A percentile compares a stretch with the other conserved stretches of the same genome.
Conservation (phyloP, 1,140 invertebrate genomes). For the Ganaspis sp. region DNA sequence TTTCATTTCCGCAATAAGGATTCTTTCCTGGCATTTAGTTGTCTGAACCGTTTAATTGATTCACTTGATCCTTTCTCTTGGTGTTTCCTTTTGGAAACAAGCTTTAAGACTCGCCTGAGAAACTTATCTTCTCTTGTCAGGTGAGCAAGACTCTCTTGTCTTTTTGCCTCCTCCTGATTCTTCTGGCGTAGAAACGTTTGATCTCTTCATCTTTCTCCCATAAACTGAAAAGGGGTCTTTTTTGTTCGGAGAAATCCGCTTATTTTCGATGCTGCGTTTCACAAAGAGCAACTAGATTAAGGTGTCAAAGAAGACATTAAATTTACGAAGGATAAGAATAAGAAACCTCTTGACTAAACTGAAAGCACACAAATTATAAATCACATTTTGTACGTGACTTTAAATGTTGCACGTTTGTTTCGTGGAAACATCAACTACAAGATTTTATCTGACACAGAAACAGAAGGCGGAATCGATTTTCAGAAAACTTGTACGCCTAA, state of each 20-base stretch:
- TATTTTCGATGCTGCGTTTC: not conserved
- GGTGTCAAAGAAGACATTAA: constrained; percentile 15
- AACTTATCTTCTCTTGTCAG: constrained; percentile 10
- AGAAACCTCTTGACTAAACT: not conserved
- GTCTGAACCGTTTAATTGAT: constrained; percentile 9
- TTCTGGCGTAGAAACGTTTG: constrained; percentile 8
- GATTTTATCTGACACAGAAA: constrained; percentile 10
- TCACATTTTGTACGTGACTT: constrained; percentile 7
- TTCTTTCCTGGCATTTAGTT: not conserved
- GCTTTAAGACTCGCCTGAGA: not conserved
- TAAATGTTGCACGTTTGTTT: constrained; percentile 5
- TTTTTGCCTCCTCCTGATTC: constrained; percentile 38
- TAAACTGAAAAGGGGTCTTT: not conserved
- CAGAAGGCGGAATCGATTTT: constrained; percentile 7
- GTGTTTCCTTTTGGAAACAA: not conserved
- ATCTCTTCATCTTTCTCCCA: not conserved
- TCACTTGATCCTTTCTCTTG: constrained; percentile 3
- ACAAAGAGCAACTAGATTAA: not conserved
- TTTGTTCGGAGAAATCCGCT: not conserved
- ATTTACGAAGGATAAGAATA: not conserved
- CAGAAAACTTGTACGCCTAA: constrained; percentile 13
- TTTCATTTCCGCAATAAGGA: too few relatives aligned
- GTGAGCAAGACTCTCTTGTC: constrained; percentile 18
- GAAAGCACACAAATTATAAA: constrained; percentile 17
- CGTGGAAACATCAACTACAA: constrained; percentile 9